phyloP scores from a whole-genome alignment of 2,113 vertebrate species.

The Tringa solitaria region DNA sequence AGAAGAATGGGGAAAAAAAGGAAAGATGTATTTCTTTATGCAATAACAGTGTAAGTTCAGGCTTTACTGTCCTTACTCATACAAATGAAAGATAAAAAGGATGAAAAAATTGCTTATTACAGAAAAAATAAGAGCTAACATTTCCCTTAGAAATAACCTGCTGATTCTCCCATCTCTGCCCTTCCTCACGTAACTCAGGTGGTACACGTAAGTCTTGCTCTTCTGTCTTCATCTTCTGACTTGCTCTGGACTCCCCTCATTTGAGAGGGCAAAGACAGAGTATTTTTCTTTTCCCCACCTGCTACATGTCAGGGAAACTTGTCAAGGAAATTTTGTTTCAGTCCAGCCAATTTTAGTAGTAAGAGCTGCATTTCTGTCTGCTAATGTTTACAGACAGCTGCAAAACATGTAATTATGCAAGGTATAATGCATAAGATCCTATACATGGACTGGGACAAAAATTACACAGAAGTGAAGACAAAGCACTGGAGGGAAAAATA shows the following conservation, averaged over 20 bases:
- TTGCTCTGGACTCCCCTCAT: neutral
- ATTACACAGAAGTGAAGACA: neutral
- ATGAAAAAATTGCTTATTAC: neutral
- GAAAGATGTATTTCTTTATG: neutral
- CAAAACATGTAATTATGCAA: neutral
- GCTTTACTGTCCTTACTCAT: neutral
- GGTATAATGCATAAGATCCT: neutral
- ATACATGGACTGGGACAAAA: neutral
- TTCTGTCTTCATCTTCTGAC: neutral
- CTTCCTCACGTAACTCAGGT: neutral
- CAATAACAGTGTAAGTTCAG: neutral
- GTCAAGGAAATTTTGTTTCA: neutral
- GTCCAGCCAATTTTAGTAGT: neutral
- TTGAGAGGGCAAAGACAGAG: neutral
- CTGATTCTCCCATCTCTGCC: neutral
- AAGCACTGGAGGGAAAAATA: neutral
- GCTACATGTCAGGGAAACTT: neutral
- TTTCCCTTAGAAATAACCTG: neutral
- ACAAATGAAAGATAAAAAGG: neutral
- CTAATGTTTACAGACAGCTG: neutral
- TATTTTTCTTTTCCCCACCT: neutral
- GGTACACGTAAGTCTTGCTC: neutral
- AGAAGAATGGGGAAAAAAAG: neutral
- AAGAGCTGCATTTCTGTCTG: neutral
- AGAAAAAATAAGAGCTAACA: neutral